Percentiles rank a stretch among this genome's conserved stretches.
Evolutionary conservation across 2,888 invertebrate species (phyloP).

Genomic region (Nezara viridula): DNA sequence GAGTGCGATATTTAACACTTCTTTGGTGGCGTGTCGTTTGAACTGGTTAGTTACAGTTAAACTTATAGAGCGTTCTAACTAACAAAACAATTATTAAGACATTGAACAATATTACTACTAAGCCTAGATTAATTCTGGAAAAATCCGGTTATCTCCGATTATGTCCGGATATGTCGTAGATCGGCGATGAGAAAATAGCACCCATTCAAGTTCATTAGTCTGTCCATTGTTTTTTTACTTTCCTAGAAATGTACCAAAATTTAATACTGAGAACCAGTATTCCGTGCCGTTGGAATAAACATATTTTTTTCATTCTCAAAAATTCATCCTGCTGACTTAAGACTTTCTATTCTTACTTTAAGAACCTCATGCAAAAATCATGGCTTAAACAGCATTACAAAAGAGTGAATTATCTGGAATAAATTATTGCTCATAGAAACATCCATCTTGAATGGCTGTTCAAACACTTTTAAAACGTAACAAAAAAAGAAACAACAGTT

Average conservation of each 20-base stretch:
- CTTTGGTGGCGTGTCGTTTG: neutral
- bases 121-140: conserved; percentile 23
- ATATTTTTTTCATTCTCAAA: too few relatives aligned
- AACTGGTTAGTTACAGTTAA: conserved; percentile 12
- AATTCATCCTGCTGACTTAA: too few relatives aligned
- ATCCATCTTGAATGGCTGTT: too few relatives aligned
- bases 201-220: conserved; percentile 2
- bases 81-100: conserved; percentile 28
- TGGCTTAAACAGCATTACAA: too few relatives aligned
- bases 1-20: neutral
- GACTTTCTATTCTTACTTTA: too few relatives aligned
- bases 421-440: too few relatives aligned
- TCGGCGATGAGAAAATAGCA: conserved; percentile 22
- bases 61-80: neutral
- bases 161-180: neutral
- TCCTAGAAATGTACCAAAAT: neutral
- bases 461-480: too few relatives aligned
- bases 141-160: neutral
- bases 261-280: neutral
- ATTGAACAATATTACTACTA: conserved; percentile 8
- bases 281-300: neutral
- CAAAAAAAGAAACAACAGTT: too few relatives aligned
- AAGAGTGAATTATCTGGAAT: too few relatives aligned
- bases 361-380: too few relatives aligned
- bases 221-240: neutral